A percentile compares a stretch with the other conserved stretches of the same genome.
Evolutionary conservation across 2,888 invertebrate species (phyloP).

Genomic region (Empis livida): DNA sequence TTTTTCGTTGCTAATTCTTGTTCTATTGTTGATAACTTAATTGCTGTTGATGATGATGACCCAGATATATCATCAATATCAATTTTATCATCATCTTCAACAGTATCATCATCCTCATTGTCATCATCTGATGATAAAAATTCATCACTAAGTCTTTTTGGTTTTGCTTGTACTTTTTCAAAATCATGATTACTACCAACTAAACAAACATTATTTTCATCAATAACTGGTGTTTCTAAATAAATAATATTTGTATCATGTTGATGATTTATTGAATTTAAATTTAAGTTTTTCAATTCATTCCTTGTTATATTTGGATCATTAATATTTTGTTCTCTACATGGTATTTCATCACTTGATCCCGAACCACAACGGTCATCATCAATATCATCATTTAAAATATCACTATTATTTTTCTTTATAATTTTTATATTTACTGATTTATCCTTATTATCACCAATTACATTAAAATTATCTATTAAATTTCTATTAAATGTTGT

Average conservation of each 20-base stretch:
- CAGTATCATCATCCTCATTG: conserved; percentile 9
- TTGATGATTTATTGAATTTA: conserved; percentile 11
- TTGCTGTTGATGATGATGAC: background rate
- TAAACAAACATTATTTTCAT: conserved; percentile 22
- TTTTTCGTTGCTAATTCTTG: conserved; percentile 16
- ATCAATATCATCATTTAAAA: background rate
- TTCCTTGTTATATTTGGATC: conserved; percentile 9
- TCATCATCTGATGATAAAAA: conserved; percentile 25
- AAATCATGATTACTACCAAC: conserved; percentile 12
- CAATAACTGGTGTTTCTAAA: conserved; percentile 33
- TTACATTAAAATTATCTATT: too few relatives aligned
- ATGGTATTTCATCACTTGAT: conserved; percentile 13
- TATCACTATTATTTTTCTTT: background rate
- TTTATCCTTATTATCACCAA: conserved; percentile 9
- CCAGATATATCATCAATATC: conserved; percentile 1
- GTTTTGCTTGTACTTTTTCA: conserved; percentile 22
- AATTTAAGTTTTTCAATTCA: conserved; percentile 17
- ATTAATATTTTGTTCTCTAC: conserved; percentile 5
- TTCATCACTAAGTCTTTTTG: conserved; percentile 35
- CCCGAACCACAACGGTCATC: conserved; percentile 12
- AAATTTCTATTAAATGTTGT: background rate
- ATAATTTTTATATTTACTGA: background rate
- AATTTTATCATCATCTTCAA: conserved; percentile 10
- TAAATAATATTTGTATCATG: conserved; percentile 27
- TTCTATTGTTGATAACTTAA: conserved; percentile 28